A percentile compares a stretch with the other conserved stretches of the same genome.
These are phyloP conservation scores for Anisognathus igniventris DNA, from an alignment of 2,797 vertebrate genomes.

Conservation along the genomic window DNA sequence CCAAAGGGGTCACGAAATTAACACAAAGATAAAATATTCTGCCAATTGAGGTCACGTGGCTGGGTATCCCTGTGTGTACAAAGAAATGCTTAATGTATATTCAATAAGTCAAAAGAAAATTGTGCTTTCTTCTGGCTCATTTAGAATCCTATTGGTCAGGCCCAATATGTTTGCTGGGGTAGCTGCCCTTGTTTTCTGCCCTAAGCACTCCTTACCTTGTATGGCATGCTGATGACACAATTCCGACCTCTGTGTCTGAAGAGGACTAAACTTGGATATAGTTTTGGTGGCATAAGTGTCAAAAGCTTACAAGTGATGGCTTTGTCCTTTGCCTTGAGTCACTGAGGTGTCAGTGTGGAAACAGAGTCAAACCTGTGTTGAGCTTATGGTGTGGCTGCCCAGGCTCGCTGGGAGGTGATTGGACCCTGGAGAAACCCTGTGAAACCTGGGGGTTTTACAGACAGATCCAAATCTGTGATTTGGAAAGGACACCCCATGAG, in stretches of 20 bases:
- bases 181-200: background rate
- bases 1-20: background rate
- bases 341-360: background rate
- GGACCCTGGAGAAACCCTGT: no score
- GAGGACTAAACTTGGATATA: background rate
- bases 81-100: background rate
- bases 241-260: background rate
- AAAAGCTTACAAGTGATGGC: background rate
- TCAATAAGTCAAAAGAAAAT: background rate
- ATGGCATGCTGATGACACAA: rapidly evolving
- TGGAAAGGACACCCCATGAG: background rate
- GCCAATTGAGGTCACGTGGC: background rate
- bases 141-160: background rate
- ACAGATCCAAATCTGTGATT: background rate
- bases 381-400: background rate
- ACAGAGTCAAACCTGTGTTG: background rate
- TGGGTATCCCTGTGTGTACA: background rate
- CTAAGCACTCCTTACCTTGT: background rate
- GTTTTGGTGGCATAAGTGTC: background rate
- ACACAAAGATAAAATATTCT: background rate
- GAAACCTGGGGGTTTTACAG: background rate
- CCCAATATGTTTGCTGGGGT: background rate
- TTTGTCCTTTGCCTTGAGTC: background rate
- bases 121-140: background rate
- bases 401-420: background rate